Conservation (phyloP, 2,797 vertebrate species). For the Enteromius thamalakanensis region DNA sequence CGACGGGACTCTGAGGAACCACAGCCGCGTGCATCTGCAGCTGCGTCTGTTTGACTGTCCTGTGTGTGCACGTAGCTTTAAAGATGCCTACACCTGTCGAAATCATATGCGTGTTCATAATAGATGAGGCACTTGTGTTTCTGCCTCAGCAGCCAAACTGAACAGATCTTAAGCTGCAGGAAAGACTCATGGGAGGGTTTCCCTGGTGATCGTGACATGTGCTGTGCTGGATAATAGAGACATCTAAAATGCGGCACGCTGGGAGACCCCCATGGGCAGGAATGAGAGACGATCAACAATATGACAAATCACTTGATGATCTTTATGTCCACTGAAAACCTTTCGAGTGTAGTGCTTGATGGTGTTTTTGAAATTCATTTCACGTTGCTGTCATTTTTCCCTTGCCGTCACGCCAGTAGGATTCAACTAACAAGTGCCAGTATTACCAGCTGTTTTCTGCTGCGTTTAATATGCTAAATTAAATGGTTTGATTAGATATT, state of each 20-base stretch:
- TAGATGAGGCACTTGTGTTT: neutral
- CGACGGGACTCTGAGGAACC: slow-evolving; percentile 61
- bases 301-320: neutral
- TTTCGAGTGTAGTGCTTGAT: neutral
- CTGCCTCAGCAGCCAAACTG: neutral
- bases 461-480: slow-evolving; percentile 17
- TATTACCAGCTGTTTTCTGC: slow-evolving; percentile 4
- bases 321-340: neutral
- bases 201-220: neutral
- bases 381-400: neutral
- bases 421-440: slow-evolving; percentile 5
- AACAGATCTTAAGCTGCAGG: neutral
- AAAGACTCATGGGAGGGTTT: neutral
- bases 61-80: slow-evolving; percentile 59
- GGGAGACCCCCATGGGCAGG: neutral
- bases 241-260: neutral
- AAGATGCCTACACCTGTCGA: slow-evolving; percentile 61
- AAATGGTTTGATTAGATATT: neutral
- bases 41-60: slow-evolving; percentile 57
- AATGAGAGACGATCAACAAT: neutral
- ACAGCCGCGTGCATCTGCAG: slow-evolving; percentile 60
- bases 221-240: neutral
- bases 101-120: slow-evolving; percentile 60
- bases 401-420: neutral
- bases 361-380: neutral